These are phyloP conservation scores for Arctopsyche grandis DNA, from an alignment of 1,140 invertebrate species.

Conservation along the genomic window DNA sequence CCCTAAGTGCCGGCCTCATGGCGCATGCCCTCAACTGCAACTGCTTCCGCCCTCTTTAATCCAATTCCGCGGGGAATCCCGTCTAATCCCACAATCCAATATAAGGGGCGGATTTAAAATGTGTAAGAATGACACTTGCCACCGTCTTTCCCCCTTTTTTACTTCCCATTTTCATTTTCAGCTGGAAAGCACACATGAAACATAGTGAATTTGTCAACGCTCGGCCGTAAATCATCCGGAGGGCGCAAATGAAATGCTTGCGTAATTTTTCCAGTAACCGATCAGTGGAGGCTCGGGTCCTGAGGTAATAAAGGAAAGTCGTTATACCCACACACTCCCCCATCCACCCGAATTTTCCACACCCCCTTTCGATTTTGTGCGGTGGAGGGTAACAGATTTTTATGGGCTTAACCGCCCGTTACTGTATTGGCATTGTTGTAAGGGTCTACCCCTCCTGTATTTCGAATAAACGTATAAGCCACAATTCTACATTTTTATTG, in stretches of 20 bases:
- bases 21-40: neutral
- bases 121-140: constrained; percentile 34
- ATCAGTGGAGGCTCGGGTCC: neutral
- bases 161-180: neutral
- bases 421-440: constrained; percentile 17
- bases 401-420: constrained; percentile 38
- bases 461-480: too few relatives aligned
- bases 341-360: neutral
- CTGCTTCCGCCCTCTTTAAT: constrained; percentile 44
- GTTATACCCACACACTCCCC: neutral
- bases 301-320: constrained; percentile 25
- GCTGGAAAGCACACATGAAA: too few relatives aligned
- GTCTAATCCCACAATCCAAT: constrained; percentile 49
- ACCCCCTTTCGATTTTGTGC: constrained; percentile 22
- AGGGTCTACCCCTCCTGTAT: neutral
- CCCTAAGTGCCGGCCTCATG: neutral
- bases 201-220: too few relatives aligned
- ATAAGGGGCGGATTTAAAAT: constrained; percentile 43
- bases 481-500: neutral
- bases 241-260: neutral
- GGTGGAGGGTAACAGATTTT: constrained; percentile 38
- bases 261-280: neutral
- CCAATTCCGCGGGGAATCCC: constrained; percentile 39
- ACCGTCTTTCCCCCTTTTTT: neutral
- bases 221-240: neutral